Evolutionary conservation across 2,113 vertebrate species (phyloP), one percentile per base, ranked within the genome.

Genomic region (Etheostoma spectabile): DNA sequence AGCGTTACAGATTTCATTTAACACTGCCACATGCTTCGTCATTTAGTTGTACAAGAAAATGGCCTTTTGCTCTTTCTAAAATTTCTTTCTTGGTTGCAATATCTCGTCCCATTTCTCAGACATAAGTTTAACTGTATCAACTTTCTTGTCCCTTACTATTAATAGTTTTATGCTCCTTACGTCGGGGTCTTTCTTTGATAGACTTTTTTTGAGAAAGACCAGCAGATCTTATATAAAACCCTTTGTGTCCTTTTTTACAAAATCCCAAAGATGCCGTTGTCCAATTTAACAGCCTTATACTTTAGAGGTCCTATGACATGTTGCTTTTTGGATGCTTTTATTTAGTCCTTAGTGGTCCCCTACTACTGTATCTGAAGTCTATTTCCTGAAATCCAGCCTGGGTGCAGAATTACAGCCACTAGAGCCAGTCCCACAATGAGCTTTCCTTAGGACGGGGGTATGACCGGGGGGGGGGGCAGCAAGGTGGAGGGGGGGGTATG

Each of bases 71-170:
- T 12, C 12, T 46, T n/a, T 38, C 38, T 38, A 38, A 38, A 38
- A 8, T 38, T 10, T 38, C 35, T 69, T 27, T 30, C 11, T 30
- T 27, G 4, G 30, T 2, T 64, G 18, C 38, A 8, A 6, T 55
- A 24, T 75, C 10, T 46, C 48, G 27, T 49, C 63, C 45, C 22
- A 65, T 49, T 77, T 65, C 18, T 48, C 19, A 33, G 51, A 21
- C 16, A 5, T 14, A 56, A 33, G 15, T 64, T 57, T 38, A 49
- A 73, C 11, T 24, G 49, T 0, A 49, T 33, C 12, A 12, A 15
- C 51, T 35, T 74, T 42, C 52, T 22, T 61, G 42, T 60, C 46
- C 70, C 61, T 51, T 66, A 16, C 52, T 70, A 22, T 63, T 46
- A 19, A 45, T 53, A 70, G 30, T 74, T 67, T 16, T 1, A 73